Base-by-base conservation (phyloP, 2,888 invertebrate species). In the Cheilosia pagana region DNA sequence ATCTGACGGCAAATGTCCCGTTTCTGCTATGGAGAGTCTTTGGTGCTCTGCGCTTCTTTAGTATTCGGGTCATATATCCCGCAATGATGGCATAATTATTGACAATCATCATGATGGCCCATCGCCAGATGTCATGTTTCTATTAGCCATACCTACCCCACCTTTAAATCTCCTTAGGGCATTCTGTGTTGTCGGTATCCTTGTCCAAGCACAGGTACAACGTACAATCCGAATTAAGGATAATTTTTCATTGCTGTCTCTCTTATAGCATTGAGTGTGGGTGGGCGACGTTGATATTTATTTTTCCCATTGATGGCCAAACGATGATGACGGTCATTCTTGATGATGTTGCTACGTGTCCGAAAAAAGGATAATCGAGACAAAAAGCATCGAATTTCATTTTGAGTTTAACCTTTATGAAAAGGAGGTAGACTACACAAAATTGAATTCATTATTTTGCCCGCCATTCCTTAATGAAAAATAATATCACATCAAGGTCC, bases 101-200 rank as follows among this genome's bases (percentile, higher is more conserved):
- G 52, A 35, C 60, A 62, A 19, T 41, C 39, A 28, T 71, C 25
- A 60, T 71, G 50, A 43, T 43, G 41, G 39, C 59, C 50, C 23
- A 19, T 43, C 43, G 52, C 35, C 21, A 62, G 21, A 53, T 45
- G 62, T 53, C 52, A 72, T 62, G 3, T 57, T 57, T 39, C 57
- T 39, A 35, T 57, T 57, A 14, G 21, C 3, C 35, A 31, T 31
- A 16, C 16, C 16, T 6, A 16, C 7, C 16, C 3, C 1, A 19
- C 31, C 1, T 19, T 35, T 12, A 31, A 21, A 14, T 23, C n/a
- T 23, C n/a, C 23, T 19, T n/a, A n/a, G 3, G 23, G 12, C 6
- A 14, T n/a, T 59, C 39, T 1, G 21, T 19, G 23, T 23, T 23
- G 59, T 14, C 39, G 31, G 10, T 31, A 14, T 57, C 14, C 1